phyloP scores from a whole-genome alignment of 2,113 vertebrate species.

The Indri indri region DNA sequence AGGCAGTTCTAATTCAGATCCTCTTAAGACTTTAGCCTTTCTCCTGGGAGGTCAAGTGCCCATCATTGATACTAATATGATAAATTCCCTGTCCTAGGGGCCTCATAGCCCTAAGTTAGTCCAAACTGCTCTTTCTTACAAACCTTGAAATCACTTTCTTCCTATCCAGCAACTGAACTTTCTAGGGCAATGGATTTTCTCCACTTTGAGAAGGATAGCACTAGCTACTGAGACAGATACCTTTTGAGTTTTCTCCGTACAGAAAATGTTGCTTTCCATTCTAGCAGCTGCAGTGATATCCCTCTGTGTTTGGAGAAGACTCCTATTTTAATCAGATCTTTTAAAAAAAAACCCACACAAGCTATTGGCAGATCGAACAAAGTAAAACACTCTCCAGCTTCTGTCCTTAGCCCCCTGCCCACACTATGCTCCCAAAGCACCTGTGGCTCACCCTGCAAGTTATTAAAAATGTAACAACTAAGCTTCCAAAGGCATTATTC shows the following conservation, averaged over 20 bases:
- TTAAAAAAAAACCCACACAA: not conserved
- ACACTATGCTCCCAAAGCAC: rapidly evolving
- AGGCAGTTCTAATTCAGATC: not conserved
- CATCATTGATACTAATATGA: not conserved
- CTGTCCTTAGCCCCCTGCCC: not conserved
- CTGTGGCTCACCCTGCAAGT: not conserved
- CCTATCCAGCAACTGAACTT: not conserved
- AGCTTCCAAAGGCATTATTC: not conserved
- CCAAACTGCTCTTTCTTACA: not conserved
- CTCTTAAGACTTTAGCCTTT: not conserved
- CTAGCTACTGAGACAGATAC: not conserved
- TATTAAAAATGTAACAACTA: not conserved
- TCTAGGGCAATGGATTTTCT: not conserved
- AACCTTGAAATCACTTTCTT: not conserved
- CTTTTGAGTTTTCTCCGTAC: not conserved
- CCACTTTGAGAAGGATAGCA: not conserved
- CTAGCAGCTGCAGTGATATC: not conserved
- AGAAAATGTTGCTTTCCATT: not conserved
- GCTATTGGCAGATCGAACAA: not conserved
- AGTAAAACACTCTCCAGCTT: not conserved
- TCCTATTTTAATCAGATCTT: not conserved
- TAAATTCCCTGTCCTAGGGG: not conserved
- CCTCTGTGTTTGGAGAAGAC: not conserved
- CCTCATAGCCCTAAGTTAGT: not conserved
- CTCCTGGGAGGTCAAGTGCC: not conserved